Base-by-base conservation (phyloP, 2,113 vertebrate genomes). In the Taxidea taxus region DNA sequence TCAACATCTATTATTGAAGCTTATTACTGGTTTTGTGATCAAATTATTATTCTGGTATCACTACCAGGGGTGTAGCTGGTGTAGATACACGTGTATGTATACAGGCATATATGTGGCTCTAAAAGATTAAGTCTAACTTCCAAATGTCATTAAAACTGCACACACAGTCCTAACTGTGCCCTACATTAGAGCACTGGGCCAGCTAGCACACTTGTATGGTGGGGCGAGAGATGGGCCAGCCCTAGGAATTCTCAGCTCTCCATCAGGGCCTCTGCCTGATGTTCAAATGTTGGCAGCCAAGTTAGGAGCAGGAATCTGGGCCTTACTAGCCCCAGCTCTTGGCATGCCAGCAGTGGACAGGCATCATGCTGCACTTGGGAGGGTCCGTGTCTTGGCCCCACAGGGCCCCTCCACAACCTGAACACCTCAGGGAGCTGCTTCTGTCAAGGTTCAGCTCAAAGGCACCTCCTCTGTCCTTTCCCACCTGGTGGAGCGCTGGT, bases 381-480 rank as follows among this genome's bases (percentile, higher is more conserved):
- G 20, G 54, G 20, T 2, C 74, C n/a, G 21, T 31, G 62, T 66
- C 42, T 12, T 49, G 15, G 42, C 37, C 58, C 42, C 14, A 12
- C 7, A 16, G 75, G 64, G 21, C 10, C 66, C 70, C 37, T 66
- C 1, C 16, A n/a, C 4, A 6, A 5, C 75, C 75, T 0, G n/a
- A n/a, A 29, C 51, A 14, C 68, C 80, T 60, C 39, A 0, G 13
- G 29, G 9, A 27, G 31, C 9, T 3, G 9, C 37, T 10, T 23
- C 34, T 23, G 15, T n/a, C 27, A 31, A 9, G 44, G 58, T 4
- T 12, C 42, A 3, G 25, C 62, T 31, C 0, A 0, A 34, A 0
- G 16, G 74, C 7, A 44, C 31, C 54, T 74, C 16, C 66, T 34
- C 56, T 23, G 0, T 3, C 21, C 78, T 42, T 20, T 13, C n/a